Base-by-base conservation (phyloP, 2,797 vertebrate genomes). In the Dryobates pubescens region DNA sequence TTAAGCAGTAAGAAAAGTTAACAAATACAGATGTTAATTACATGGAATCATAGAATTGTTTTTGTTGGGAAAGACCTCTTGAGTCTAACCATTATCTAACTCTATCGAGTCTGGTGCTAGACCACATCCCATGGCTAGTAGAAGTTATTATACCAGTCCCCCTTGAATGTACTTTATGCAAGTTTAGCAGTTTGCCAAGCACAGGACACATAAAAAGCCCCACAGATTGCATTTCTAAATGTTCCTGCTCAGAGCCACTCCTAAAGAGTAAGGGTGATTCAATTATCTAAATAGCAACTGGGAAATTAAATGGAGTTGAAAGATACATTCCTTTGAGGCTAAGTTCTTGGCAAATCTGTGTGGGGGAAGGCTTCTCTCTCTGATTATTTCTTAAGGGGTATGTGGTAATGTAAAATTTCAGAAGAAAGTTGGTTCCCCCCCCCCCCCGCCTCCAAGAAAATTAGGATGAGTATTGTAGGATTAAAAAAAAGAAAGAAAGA, bases 281-380 rank as follows among this genome's bases (percentile, higher is more conserved):
- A 90, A 90, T 93, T 94, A 83, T 89, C 73, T 78, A 83, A 93
- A 94, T 54, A 95, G 30, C 65, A 92, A 93, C 86, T 93, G 93
- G 71, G 56, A 95, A 95, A 94, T 91, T 68, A 90, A 92, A 90
- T 93, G 59, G 71, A 92, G 63, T 86, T 90, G 70, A 90, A 93
- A 86, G 24, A 81, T 84, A 26, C 47, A 75, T 72, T 94, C 41
- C 43, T 56, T 78, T 78, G 83, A 90, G 81, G 47, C 22, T 47
- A 72, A 29, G 17, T 36, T 72, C 59, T 72, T 75, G 51, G 51
- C 47, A 81, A 83, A 68, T 72, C 62, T 4, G n/a, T 63, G 75
- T 72, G 64, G 65, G 83, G 54, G 85, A 87, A 91, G 32, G 30
- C 17, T 93, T 88, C 43, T 88, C 26, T 45, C 69, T 29, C 29